Evolutionary conservation across 2,113 vertebrate genomes (phyloP).

Genomic region (Myanophis thanlyinensis): DNA sequence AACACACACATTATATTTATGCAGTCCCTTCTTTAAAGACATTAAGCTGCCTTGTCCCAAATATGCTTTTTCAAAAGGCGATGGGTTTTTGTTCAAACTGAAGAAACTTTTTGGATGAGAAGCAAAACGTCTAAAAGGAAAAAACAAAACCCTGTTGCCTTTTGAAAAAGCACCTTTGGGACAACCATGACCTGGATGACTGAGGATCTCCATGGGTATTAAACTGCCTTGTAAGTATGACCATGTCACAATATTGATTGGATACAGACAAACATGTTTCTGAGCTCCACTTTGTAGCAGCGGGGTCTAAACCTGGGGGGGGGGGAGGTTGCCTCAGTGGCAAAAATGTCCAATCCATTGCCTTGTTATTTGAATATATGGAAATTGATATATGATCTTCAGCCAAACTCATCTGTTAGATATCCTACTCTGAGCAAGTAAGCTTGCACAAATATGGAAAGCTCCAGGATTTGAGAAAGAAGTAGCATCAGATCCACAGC

Average conservation of each 20-base stretch:
- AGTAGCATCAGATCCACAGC: neutral
- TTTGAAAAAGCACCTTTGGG: neutral
- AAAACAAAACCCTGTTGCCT: neutral
- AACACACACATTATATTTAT: neutral
- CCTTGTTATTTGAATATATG: neutral
- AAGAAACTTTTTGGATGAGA: neutral
- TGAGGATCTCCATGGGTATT: neutral
- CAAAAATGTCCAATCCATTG: neutral
- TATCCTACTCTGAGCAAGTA: neutral
- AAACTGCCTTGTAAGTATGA: neutral
- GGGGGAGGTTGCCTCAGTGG: neutral
- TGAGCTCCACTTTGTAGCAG: neutral
- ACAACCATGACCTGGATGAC: neutral
- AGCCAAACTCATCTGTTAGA: neutral
- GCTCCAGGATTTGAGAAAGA: neutral
- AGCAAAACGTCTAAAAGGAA: no score
- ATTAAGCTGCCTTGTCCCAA: neutral
- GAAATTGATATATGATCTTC: neutral
- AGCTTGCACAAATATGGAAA: neutral
- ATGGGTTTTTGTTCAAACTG: neutral
- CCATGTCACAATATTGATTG: neutral
- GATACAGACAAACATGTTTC: neutral
- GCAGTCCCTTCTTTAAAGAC: neutral
- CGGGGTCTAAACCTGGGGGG: neutral
- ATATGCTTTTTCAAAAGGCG: neutral